Percentiles rank a stretch among this genome's conserved stretches.
These are phyloP conservation scores for Eurosta solidaginis DNA, from an alignment of 1,140 invertebrate genomes.

Conservation along the genomic window DNA sequence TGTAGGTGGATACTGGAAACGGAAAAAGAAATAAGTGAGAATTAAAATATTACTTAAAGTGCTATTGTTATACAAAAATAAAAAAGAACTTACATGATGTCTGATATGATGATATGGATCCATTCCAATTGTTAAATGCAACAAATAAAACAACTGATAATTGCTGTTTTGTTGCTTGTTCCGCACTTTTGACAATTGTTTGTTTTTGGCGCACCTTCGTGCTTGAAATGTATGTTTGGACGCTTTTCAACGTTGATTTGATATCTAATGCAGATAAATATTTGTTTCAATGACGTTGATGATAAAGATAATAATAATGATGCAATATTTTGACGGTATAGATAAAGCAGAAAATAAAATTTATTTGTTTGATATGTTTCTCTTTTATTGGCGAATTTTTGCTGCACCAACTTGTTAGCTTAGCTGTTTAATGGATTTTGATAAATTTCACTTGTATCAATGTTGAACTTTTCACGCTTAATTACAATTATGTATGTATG, in stretches of 20 bases:
- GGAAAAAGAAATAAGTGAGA: neutral
- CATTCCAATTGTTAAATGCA: constrained; percentile 49
- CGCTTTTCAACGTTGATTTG: neutral
- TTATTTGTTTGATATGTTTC: constrained; percentile 2
- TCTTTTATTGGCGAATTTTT: too few relatives aligned
- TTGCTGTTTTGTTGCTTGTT: too few relatives aligned
- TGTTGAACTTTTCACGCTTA: neutral
- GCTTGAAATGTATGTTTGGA: neutral
- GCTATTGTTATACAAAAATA: neutral
- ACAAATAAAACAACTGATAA: neutral
- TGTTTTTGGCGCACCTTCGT: neutral
- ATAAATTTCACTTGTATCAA: neutral
- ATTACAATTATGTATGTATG: neutral
- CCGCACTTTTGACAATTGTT: too few relatives aligned
- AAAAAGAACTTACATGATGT: constrained; percentile 49
- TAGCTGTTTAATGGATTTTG: neutral
- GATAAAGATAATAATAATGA: neutral
- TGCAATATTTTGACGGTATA: neutral
- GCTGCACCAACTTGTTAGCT: neutral
- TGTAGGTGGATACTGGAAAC: constrained; percentile 31
- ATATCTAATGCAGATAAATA: neutral
- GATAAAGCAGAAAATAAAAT: neutral
- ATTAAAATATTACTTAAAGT: neutral
- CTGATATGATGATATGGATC: constrained; percentile 58
- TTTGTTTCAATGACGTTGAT: neutral